Percentiles rank a stretch among this genome's conserved stretches.
phyloP scores from a whole-genome alignment of 1,140 invertebrate genomes.

The Drosophila bifasciata region DNA sequence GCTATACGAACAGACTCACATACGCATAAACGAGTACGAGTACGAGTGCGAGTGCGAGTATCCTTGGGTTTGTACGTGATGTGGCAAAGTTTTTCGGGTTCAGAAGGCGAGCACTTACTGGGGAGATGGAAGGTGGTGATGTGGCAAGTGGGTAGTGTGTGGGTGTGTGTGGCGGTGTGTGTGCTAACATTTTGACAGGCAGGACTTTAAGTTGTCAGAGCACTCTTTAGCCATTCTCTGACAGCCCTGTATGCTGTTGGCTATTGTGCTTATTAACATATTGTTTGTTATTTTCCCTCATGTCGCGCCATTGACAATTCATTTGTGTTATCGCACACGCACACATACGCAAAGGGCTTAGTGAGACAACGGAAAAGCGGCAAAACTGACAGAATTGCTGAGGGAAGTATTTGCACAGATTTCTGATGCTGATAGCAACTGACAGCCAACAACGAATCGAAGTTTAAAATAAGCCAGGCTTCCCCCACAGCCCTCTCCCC shows the following conservation, averaged over 20 bases:
- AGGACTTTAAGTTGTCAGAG: slow-evolving; percentile 78
- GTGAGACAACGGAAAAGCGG: slow-evolving; percentile 30
- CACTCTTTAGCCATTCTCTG: slow-evolving; percentile 61
- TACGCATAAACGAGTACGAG: slow-evolving; percentile 28
- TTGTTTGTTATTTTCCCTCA: slow-evolving; percentile 53
- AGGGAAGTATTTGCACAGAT: slow-evolving; percentile 49
- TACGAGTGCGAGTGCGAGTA: slow-evolving; percentile 31
- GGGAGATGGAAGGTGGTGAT: not conserved
- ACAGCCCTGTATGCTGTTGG: slow-evolving; percentile 18
- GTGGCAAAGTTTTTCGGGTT: slow-evolving; percentile 61
- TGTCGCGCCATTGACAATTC: slow-evolving; percentile 74
- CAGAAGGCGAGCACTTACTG: slow-evolving; percentile 28
- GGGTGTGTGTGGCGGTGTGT: slow-evolving; percentile 25
- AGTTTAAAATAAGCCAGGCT: not conserved
- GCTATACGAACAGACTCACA: slow-evolving; percentile 32
- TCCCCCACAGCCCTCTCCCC: not conserved
- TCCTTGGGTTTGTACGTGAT: slow-evolving; percentile 54
- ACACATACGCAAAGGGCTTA: slow-evolving; percentile 44
- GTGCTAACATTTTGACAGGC: slow-evolving; percentile 72
- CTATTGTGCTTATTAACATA: slow-evolving; percentile 74
- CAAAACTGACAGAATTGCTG: slow-evolving; percentile 51
- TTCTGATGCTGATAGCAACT: slow-evolving; percentile 41
- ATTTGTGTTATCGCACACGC: slow-evolving; percentile 67
- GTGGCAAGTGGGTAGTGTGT: not conserved
- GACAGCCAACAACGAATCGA: slow-evolving; percentile 18